phyloP scores from a whole-genome alignment of 2,797 vertebrate species.

The Saxicola maurus region DNA sequence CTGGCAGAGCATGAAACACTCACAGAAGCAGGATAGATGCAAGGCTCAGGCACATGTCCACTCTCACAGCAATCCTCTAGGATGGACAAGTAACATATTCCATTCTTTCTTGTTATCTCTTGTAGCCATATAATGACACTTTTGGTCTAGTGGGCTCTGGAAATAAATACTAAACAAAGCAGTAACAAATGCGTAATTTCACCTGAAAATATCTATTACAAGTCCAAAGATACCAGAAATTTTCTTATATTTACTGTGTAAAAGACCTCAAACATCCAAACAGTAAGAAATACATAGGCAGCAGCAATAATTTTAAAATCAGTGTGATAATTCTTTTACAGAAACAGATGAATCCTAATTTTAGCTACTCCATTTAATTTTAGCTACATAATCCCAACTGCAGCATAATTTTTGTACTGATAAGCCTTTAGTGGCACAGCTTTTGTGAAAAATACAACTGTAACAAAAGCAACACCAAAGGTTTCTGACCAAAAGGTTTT shows the following conservation, averaged over 20 bases:
- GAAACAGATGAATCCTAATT: not conserved
- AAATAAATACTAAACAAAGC: not conserved
- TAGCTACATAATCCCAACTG: not conserved
- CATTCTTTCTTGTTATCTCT: not conserved
- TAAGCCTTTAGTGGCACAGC: not conserved
- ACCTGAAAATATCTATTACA: not conserved
- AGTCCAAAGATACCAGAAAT: not conserved
- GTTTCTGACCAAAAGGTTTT: not conserved
- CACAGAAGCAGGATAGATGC: not conserved
- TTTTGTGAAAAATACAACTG: not conserved
- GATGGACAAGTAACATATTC: rapidly evolving
- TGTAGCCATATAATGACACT: not conserved
- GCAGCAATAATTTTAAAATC: not conserved
- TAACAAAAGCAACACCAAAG: not conserved
- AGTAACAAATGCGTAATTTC: not conserved
- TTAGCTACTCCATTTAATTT: not conserved
- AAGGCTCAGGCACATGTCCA: not conserved
- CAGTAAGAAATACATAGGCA: not conserved
- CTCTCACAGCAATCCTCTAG: not conserved
- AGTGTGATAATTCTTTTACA: not conserved
- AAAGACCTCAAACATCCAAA: not conserved
- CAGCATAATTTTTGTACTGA: not conserved
- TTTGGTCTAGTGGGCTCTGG: not conserved
- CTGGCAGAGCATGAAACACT: not conserved
- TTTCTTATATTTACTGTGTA: not conserved